These are phyloP conservation scores for Dioctria linearis DNA, from an alignment of 2,888 invertebrate genomes.

Conservation along the genomic window DNA sequence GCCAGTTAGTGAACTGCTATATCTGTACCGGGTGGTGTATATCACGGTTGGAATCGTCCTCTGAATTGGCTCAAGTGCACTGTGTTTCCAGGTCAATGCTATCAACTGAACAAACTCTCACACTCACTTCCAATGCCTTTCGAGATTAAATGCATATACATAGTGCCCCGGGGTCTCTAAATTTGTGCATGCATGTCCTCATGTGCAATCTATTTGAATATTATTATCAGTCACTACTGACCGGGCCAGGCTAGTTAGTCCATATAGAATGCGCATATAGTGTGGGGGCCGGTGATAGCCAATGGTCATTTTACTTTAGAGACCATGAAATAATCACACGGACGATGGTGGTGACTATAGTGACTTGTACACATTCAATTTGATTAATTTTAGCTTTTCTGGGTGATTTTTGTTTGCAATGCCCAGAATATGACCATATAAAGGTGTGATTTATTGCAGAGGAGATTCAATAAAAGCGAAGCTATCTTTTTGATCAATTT, in stretches of 20 bases:
- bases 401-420: not conserved
- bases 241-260: not conserved
- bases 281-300: not conserved
- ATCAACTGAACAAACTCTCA: constrained; percentile 48
- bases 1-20: not conserved
- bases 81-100: constrained; percentile 72
- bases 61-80: constrained; percentile 71
- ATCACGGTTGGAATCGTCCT: constrained; percentile 43
- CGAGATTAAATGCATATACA: constrained; percentile 53
- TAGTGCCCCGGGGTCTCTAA: constrained; percentile 53
- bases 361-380: not conserved
- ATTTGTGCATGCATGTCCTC: constrained; percentile 56
- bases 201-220: constrained; percentile 45
- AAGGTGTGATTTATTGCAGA: constrained; percentile 8
- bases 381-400: constrained; percentile 42
- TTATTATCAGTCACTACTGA: constrained; percentile 17
- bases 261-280: constrained; percentile 8
- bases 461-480: not conserved
- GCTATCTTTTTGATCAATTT: not conserved
- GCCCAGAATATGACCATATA: not conserved
- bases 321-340: not conserved
- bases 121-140: constrained; percentile 56
- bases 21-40: not conserved
- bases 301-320: not conserved
- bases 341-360: not conserved